These are phyloP conservation scores for Episyrphus balteatus DNA, from an alignment of 1,140 invertebrate species.

Conservation along the genomic window DNA sequence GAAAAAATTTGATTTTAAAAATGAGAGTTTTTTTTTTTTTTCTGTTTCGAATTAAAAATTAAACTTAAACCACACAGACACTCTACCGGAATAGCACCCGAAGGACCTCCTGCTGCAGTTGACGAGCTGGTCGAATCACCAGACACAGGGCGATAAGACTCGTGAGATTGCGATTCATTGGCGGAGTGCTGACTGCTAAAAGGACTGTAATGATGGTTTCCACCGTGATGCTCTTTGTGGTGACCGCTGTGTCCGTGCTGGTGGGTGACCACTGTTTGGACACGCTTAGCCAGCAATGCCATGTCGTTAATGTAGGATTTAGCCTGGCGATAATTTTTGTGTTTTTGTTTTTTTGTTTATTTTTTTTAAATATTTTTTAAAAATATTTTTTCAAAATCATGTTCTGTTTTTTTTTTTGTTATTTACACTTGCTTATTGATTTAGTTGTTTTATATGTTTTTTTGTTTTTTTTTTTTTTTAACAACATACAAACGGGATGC, in stretches of 20 bases:
- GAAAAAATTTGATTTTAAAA: background rate
- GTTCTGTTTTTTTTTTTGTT: too few relatives aligned
- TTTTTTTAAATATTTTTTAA: too few relatives aligned
- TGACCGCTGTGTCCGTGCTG: slow-evolving; percentile 11
- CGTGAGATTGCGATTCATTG: slow-evolving; percentile 10
- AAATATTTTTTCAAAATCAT: too few relatives aligned
- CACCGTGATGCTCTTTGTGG: slow-evolving; percentile 17
- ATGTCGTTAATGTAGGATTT: slow-evolving; percentile 32
- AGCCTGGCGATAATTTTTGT: slow-evolving; percentile 14
- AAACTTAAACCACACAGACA: slow-evolving; percentile 1
- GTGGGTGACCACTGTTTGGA: slow-evolving; percentile 32
- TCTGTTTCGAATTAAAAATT: background rate
- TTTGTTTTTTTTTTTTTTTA: too few relatives aligned
- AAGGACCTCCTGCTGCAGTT: slow-evolving; percentile 11
- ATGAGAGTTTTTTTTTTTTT: background rate
- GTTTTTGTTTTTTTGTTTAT: slow-evolving; percentile 1
- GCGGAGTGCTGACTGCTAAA: slow-evolving; percentile 16
- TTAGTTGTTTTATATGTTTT: too few relatives aligned
- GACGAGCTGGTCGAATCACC: slow-evolving; percentile 13
- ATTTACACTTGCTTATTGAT: too few relatives aligned
- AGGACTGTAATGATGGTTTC: slow-evolving; percentile 26
- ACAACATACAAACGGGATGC: too few relatives aligned
- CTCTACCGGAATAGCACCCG: slow-evolving; percentile 32
- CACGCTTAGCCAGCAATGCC: slow-evolving; percentile 27
- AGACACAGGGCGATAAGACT: slow-evolving; percentile 25